Evolutionary conservation across 2,797 vertebrate genomes (phyloP).

Genomic region (Astyanax mexicanus): DNA sequence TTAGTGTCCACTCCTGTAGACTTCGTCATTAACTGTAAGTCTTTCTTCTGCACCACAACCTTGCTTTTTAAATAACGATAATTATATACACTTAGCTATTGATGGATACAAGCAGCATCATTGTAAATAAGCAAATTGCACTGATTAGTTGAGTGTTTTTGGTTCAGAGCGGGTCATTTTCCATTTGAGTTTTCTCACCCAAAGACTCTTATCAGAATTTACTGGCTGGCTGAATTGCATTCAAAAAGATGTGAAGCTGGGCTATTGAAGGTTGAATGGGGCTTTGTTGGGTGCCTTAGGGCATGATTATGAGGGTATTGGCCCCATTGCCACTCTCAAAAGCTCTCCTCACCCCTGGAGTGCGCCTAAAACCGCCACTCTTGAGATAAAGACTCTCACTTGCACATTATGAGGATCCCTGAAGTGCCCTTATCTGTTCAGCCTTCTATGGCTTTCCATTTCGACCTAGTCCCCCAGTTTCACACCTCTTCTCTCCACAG

Average conservation of each 20-base stretch:
- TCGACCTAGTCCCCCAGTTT: not conserved
- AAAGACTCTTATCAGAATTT: slow-evolving; percentile 50
- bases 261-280: slow-evolving; percentile 62
- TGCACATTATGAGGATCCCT: slow-evolving; percentile 50
- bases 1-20: slow-evolving; percentile 77
- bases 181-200: slow-evolving; percentile 46
- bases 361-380: slow-evolving; percentile 48
- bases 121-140: slow-evolving; percentile 17
- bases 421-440: slow-evolving; percentile 40
- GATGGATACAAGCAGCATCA: not conserved
- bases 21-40: slow-evolving; percentile 94
- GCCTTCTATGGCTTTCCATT: slow-evolving; percentile 37
- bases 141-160: slow-evolving; percentile 24
- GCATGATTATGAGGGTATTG: slow-evolving; percentile 60
- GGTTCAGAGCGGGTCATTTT: slow-evolving; percentile 24
- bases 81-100: not conserved
- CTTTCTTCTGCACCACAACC: not conserved
- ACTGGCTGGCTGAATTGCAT: slow-evolving; percentile 47
- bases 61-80: not conserved
- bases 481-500: slow-evolving; percentile 74
- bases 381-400: slow-evolving; percentile 53
- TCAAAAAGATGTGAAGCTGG: slow-evolving; percentile 55
- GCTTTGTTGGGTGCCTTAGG: slow-evolving; percentile 62
- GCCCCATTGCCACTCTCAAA: slow-evolving; percentile 57
- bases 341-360: slow-evolving; percentile 51